phyloP scores from a whole-genome alignment of 2,888 invertebrate genomes.

The Parasteatoda lunata region DNA sequence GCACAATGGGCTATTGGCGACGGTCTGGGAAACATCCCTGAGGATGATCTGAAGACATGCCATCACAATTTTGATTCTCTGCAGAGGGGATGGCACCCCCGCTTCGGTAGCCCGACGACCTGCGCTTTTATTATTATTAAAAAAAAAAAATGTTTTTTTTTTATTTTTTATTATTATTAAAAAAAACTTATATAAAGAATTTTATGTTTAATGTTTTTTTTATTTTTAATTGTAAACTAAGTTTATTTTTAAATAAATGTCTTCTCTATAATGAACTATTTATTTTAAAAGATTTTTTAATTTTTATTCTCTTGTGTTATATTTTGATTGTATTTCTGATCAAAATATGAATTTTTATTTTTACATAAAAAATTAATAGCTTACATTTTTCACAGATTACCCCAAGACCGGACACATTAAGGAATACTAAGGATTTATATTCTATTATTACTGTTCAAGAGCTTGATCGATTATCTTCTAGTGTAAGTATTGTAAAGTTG shows the following conservation, averaged over 20 bases:
- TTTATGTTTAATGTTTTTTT: too few species aligned
- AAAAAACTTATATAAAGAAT: too few species aligned
- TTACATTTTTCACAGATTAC: constrained; percentile 36
- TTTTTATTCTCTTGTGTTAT: constrained; percentile 1
- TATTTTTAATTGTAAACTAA: too few species aligned
- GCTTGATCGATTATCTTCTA: constrained; percentile 49
- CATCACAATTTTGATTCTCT: too few species aligned
- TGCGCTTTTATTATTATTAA: too few species aligned
- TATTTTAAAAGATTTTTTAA: background rate
- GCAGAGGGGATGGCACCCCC: too few species aligned
- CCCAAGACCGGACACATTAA: constrained; percentile 41
- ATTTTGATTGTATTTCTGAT: background rate
- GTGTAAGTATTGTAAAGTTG: constrained; percentile 42
- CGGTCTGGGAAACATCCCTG: too few species aligned
- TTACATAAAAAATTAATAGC: background rate
- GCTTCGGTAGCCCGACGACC: too few species aligned
- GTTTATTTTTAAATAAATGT: background rate
- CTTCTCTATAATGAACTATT: background rate
- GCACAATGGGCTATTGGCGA: too few species aligned
- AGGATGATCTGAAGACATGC: too few species aligned
- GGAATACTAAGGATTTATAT: constrained; percentile 49
- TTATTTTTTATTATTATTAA: too few species aligned
- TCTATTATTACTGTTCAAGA: constrained; percentile 53
- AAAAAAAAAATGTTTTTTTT: too few species aligned
- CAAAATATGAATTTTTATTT: background rate